Conservation (phyloP, 92 coral and sea anemone genomes). For the Micromussa lordhowensis region DNA sequence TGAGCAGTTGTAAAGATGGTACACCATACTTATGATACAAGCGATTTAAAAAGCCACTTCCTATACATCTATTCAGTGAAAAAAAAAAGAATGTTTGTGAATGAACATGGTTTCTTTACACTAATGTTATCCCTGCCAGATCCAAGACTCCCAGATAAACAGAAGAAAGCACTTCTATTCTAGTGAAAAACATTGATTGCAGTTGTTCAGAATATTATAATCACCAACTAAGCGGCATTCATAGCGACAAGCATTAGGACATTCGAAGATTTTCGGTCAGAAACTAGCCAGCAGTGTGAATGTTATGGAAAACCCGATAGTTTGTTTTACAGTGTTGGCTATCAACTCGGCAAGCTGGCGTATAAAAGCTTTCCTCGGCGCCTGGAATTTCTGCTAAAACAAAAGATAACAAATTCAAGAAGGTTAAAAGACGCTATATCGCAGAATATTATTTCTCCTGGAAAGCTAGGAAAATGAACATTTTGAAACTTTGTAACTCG, state of each 20-base stretch:
- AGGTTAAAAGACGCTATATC: background rate
- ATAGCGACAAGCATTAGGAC: background rate
- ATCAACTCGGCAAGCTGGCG: background rate
- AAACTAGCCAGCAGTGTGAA: background rate
- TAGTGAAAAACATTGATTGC: background rate
- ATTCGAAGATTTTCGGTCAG: too few species aligned
- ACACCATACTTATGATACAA: background rate
- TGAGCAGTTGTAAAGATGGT: background rate
- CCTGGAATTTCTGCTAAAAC: background rate
- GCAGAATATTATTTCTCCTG: background rate
- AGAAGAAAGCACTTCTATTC: too few species aligned
- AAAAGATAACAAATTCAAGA: background rate
- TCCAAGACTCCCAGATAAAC: background rate
- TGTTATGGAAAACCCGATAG: background rate
- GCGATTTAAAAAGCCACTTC: background rate
- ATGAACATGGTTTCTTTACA: background rate
- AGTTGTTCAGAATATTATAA: background rate
- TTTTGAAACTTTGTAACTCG: background rate
- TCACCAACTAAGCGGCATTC: background rate
- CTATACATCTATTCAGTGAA: background rate
- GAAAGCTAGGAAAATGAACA: background rate
- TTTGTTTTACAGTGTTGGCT: background rate
- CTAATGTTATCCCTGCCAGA: too few species aligned
- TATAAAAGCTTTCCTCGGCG: background rate
- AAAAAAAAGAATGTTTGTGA: background rate